Evolutionary conservation across 2,113 vertebrate genomes (phyloP).

Genomic region (Oceanites oceanicus): DNA sequence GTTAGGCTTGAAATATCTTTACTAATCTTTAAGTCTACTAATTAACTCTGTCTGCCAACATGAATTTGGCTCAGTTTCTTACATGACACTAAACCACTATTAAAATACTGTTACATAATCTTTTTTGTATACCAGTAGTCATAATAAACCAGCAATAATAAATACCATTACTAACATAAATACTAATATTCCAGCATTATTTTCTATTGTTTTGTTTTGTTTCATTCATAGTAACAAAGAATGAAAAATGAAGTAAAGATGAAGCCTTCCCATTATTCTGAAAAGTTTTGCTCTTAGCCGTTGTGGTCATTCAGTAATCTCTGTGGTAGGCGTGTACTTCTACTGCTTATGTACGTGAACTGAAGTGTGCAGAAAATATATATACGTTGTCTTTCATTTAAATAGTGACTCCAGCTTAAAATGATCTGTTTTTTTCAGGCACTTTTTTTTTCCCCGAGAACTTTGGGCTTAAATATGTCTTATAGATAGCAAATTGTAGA

Average conservation of each 20-base stretch:
- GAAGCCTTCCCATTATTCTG: not conserved
- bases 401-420: not conserved
- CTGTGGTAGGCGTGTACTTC: not conserved
- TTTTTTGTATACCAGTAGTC: not conserved
- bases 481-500: not conserved
- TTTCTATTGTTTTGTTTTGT: not conserved
- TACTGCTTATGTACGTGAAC: not conserved
- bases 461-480: not conserved
- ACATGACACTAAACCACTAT: not conserved
- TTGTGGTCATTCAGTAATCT: not conserved
- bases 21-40: not conserved
- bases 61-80: conserved; percentile 12
- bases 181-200: not conserved
- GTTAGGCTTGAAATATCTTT: not conserved
- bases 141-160: not conserved
- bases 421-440: not conserved
- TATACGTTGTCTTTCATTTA: not conserved
- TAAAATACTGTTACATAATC: not conserved
- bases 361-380: not conserved
- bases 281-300: not conserved
- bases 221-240: not conserved
- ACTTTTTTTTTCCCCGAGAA: not conserved
- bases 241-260: not conserved
- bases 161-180: not conserved
- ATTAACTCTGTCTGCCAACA: not conserved